These are phyloP conservation scores for Lophotis ruficrista DNA, from an alignment of 2,113 vertebrate genomes.

Conservation along the genomic window DNA sequence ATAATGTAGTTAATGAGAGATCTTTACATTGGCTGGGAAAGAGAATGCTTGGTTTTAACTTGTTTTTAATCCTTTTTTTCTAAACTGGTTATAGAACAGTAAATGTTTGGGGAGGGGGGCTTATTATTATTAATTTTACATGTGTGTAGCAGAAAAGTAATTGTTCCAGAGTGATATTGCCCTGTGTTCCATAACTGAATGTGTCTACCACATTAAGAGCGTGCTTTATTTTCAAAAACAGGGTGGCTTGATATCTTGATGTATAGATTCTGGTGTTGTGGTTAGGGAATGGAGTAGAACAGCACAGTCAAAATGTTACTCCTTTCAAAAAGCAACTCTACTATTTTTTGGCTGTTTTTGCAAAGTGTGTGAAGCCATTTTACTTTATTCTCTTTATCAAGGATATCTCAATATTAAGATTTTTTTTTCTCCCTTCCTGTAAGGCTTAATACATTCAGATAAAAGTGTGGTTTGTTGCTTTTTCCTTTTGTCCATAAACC, in stretches of 20 bases:
- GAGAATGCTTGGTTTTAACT: background rate
- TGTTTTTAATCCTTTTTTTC: background rate
- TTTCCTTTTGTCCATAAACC: background rate
- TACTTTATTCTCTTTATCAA: background rate
- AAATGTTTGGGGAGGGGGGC: background rate
- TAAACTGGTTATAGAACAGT: background rate
- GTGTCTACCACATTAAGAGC: background rate
- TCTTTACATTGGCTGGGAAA: background rate
- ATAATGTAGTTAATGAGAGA: background rate
- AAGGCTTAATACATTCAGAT: background rate
- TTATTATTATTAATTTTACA: background rate
- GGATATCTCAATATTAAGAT: background rate
- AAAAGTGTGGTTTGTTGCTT: background rate
- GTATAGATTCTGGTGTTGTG: background rate
- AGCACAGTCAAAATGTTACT: background rate
- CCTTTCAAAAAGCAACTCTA: background rate
- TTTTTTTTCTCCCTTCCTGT: background rate
- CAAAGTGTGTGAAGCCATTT: background rate
- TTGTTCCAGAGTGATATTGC: background rate
- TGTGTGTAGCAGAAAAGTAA: background rate
- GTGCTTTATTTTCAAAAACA: background rate
- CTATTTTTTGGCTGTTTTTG: background rate
- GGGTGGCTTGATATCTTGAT: background rate
- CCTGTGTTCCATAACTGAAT: background rate
- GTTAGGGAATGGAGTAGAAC: background rate